These are phyloP conservation scores for Dioctria rufipes DNA, from an alignment of 2,888 invertebrate species.

Conservation along the genomic window DNA sequence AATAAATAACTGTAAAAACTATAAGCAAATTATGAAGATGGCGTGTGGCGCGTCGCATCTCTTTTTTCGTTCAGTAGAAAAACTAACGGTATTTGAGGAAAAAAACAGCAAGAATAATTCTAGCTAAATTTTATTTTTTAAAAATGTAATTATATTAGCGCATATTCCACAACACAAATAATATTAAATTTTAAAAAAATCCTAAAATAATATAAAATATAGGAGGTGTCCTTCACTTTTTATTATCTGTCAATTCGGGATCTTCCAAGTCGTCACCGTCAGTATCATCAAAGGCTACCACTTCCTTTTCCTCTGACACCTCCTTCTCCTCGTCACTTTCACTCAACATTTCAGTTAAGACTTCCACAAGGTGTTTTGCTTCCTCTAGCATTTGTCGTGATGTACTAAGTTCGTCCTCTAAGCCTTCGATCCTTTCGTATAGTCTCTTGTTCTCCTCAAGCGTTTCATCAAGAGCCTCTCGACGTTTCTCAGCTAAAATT, in stretches of 20 bases:
- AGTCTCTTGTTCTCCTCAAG: constrained; percentile 80
- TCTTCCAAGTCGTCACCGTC: constrained; percentile 20
- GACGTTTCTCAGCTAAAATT: constrained; percentile 81
- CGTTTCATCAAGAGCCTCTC: constrained; percentile 80
- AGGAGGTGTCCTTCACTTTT: neutral
- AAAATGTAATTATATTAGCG: constrained; percentile 11
- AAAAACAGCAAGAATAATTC: neutral
- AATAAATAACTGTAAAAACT: constrained; percentile 5
- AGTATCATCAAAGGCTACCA: neutral
- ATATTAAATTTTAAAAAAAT: constrained; percentile 12
- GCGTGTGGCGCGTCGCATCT: neutral
- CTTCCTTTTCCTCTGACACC: neutral
- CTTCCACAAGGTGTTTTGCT: constrained; percentile 81
- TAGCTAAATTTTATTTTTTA: constrained; percentile 5
- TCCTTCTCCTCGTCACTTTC: constrained; percentile 74
- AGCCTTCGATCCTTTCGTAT: constrained; percentile 72
- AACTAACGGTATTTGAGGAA: neutral
- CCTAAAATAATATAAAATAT: constrained; percentile 12
- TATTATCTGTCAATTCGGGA: neutral
- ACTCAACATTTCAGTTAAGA: constrained; percentile 80
- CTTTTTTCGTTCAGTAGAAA: neutral
- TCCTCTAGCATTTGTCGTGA: constrained; percentile 83
- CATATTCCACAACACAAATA: constrained; percentile 22
- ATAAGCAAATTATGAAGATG: neutral
- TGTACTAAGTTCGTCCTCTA: constrained; percentile 76